Base-by-base conservation (phyloP, 1,140 invertebrate genomes). In the Drosophila grimshawi region DNA sequence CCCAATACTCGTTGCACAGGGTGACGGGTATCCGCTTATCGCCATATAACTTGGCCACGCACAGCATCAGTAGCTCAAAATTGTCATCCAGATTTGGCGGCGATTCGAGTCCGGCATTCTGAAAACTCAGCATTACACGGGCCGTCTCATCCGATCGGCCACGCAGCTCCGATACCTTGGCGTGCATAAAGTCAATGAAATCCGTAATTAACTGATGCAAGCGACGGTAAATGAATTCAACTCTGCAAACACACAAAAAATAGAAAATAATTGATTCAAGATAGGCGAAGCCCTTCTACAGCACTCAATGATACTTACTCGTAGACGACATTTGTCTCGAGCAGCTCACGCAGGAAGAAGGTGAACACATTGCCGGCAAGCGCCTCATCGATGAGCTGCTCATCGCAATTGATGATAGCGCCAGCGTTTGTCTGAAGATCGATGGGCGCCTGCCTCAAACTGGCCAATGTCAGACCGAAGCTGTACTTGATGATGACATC, bases 171-270 rank as follows among this genome's bases (percentile, higher is more conserved):
- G 90, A 80, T 4, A 92, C 95, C 93, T 98, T 98, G 37, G 97
- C 93, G 39, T 98, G 98, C 97, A 99, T 97, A 39, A 97, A 94
- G 52, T 97, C 95, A 60, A 99, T 98, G 78, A 99, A 98, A 92
- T 99, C 98, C 0, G 97, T 97, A 49, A 99, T 94, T 2, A 99
- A 91, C 7, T 94, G 94, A 92, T 99, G 98, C 39, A 99, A 94
- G 56, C 97, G 94, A 46, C 96, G 94, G 76, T 97, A 93, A 80
- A 98, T 97, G 91, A 97, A 98, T 91, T 92, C 90, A 8, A 76
- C 76, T 29, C 90, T 91, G 52, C 0, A 10, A 4, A 4, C 35
- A 5, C 6, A 32, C 2, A 4, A 5, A 3, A 39, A 27, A 37
- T 74, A 33, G 4, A 69, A 63, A 39, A 11, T 6, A 19, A 19